A percentile compares a stretch with the other conserved stretches of the same genome.
Evolutionary conservation across 2,888 invertebrate genomes (phyloP).

Genomic region (Cremastobaeus sp.): DNA sequence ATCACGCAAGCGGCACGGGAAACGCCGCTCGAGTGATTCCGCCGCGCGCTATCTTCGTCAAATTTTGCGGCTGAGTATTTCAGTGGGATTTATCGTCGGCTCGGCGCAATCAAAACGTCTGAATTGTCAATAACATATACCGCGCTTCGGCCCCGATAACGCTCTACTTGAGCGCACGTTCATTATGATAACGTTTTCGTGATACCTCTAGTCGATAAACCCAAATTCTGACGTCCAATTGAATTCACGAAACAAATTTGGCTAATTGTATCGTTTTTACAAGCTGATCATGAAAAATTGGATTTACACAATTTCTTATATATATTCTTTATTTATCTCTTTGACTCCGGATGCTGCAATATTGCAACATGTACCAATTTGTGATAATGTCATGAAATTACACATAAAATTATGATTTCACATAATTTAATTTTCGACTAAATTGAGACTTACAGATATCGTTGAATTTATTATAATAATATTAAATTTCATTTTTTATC

Average conservation of each 20-base stretch:
- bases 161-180: constrained; percentile 20
- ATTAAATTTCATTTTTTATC: no score
- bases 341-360: no score
- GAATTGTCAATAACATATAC: constrained; percentile 43
- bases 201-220: constrained; percentile 6
- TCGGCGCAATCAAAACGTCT: constrained; percentile 21
- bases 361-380: no score
- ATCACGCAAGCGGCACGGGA: constrained; percentile 66
- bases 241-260: neutral
- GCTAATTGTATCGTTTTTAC: no score
- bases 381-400: no score
- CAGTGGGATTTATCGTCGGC: constrained; percentile 33
- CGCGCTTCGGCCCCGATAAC: constrained; percentile 34
- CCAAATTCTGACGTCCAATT: constrained; percentile 1
- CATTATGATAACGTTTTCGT: constrained; percentile 25
- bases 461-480: no score
- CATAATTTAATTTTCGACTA: no score
- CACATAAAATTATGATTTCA: no score
- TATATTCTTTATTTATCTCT: no score
- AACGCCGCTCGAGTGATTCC: constrained; percentile 6
- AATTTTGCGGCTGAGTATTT: constrained; percentile 44
- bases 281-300: no score
- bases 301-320: no score
- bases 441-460: no score
- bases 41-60: constrained; percentile 50